These are phyloP conservation scores for Melolontha melolontha DNA, from an alignment of 2,888 invertebrate genomes.

Conservation along the genomic window DNA sequence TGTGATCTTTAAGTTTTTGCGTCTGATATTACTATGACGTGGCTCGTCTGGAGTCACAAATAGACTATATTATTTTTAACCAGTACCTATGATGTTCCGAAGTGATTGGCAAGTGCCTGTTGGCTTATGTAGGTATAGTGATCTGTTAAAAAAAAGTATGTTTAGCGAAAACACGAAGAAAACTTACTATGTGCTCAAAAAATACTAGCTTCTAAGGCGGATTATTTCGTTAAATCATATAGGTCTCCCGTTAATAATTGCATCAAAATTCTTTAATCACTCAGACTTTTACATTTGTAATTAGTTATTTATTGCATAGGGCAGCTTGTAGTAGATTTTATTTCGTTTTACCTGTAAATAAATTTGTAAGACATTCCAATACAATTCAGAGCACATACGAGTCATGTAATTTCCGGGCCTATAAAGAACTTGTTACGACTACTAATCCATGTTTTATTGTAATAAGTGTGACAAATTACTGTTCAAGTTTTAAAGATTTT, in stretches of 20 bases:
- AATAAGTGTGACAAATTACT: slow-evolving; percentile 50
- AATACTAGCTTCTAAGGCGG: slow-evolving; percentile 28
- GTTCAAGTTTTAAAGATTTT: slow-evolving; percentile 56
- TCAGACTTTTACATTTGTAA: slow-evolving; percentile 7
- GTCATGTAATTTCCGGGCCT: slow-evolving; percentile 46
- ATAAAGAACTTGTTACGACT: slow-evolving; percentile 42
- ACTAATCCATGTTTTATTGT: slow-evolving; percentile 43
- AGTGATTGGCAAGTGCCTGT: slow-evolving; percentile 52
- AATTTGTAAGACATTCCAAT: slow-evolving; percentile 34
- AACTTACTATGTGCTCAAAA: slow-evolving; percentile 38
- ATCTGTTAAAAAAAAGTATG: slow-evolving; percentile 38
- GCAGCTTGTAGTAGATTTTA: slow-evolving; percentile 46
- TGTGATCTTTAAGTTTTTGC: no score
- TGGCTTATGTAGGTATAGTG: slow-evolving; percentile 47
- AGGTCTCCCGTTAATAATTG: slow-evolving; percentile 9
- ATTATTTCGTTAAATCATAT: slow-evolving; percentile 30
- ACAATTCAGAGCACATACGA: slow-evolving; percentile 30
- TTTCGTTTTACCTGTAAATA: slow-evolving; percentile 18
- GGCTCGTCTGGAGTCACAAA: no score
- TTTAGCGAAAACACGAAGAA: slow-evolving; percentile 35
- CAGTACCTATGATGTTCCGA: slow-evolving; percentile 43
- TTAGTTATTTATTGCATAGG: slow-evolving; percentile 37
- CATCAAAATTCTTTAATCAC: slow-evolving; percentile 29
- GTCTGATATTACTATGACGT: no score
- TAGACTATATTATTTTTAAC: no score